Conservation (phyloP, 2,888 invertebrate species). For the Diadegma fenestrale region DNA sequence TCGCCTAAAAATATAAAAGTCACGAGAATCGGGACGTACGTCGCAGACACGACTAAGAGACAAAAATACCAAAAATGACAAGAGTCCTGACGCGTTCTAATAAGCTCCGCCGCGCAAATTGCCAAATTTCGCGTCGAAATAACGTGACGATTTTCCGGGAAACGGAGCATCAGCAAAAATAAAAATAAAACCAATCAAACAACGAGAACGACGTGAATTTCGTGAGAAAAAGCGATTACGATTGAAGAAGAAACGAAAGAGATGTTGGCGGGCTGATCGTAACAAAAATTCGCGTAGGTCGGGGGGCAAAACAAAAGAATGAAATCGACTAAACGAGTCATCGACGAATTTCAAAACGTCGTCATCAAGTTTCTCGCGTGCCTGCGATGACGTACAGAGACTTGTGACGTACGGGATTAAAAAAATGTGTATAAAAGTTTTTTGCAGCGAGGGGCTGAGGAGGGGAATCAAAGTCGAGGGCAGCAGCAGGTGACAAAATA, state of each 20-base stretch:
- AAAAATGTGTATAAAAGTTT: background rate
- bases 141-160: slow-evolving; percentile 47
- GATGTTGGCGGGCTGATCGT: slow-evolving; percentile 6
- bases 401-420: slow-evolving; percentile 24
- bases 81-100: background rate
- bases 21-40: slow-evolving; percentile 15
- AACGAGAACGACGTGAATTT: slow-evolving; percentile 24
- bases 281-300: slow-evolving; percentile 60
- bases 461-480: background rate
- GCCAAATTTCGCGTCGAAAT: slow-evolving; percentile 9
- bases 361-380: slow-evolving; percentile 11
- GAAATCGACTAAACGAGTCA: slow-evolving; percentile 15
- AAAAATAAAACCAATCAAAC: slow-evolving; percentile 14
- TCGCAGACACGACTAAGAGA: background rate
- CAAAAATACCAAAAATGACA: slow-evolving; percentile 46
- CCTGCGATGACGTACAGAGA: background rate
- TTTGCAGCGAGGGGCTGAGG: background rate
- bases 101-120: background rate
- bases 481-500: background rate
- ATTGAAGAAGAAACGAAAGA: slow-evolving; percentile 43
- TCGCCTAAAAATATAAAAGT: slow-evolving; percentile 17
- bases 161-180: slow-evolving; percentile 38
- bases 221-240: slow-evolving; percentile 17
- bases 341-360: slow-evolving; percentile 53
- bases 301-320: slow-evolving; percentile 22